phyloP scores from a whole-genome alignment of 2,797 vertebrate species.

The Bucorvus abyssinicus region DNA sequence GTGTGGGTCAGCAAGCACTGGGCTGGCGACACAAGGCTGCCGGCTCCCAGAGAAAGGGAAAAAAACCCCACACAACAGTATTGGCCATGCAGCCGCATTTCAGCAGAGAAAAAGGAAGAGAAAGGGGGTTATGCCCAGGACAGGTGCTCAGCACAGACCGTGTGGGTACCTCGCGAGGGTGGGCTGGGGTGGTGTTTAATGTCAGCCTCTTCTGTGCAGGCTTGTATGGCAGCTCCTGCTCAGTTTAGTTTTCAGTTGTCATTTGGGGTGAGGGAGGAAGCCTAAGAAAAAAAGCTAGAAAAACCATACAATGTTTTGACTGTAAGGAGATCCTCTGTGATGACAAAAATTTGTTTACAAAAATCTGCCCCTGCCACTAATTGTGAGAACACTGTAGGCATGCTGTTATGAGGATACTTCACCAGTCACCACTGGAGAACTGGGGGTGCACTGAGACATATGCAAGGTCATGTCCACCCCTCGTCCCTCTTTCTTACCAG shows the following conservation, averaged over 20 bases:
- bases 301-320: not conserved
- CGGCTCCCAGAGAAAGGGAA: not conserved
- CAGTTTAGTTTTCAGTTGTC: not conserved
- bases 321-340: not conserved
- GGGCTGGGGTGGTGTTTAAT: not conserved
- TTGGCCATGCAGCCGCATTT: not conserved
- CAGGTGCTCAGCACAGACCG: not conserved
- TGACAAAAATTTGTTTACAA: not conserved
- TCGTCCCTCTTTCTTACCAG: not conserved
- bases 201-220: not conserved
- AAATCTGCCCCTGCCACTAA: not conserved
- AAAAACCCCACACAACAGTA: not conserved
- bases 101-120: not conserved
- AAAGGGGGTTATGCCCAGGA: not conserved
- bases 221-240: not conserved
- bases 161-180: not conserved
- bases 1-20: rapidly evolving
- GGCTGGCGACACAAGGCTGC: not conserved
- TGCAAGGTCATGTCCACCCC: not conserved
- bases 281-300: not conserved
- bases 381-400: not conserved
- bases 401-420: not conserved
- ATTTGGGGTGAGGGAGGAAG: not conserved
- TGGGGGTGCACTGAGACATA: not conserved
- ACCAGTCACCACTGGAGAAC: not conserved